phyloP scores from a whole-genome alignment of 2,797 vertebrate species.

The Pangasius djambal region DNA sequence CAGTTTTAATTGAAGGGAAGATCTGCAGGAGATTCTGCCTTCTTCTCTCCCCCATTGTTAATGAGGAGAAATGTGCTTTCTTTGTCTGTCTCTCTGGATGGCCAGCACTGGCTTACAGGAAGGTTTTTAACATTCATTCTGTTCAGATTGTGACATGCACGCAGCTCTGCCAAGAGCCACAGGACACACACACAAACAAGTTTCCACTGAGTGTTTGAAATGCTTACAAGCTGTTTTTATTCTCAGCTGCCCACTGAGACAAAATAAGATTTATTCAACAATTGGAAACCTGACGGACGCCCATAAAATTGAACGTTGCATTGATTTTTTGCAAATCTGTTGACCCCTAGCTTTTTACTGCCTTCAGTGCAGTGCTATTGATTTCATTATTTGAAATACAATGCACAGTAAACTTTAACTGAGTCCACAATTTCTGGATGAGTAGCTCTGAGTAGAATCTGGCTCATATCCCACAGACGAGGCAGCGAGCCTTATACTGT shows the following conservation, averaged over 20 bases:
- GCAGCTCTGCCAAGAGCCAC: constrained; percentile 27
- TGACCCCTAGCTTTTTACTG: constrained; percentile 31
- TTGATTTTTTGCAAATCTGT: constrained; percentile 48
- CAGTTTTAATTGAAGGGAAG: constrained; percentile 38
- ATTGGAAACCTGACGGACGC: constrained; percentile 37
- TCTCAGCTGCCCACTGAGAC: constrained; percentile 17
- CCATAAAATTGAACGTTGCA: constrained; percentile 41
- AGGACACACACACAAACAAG: constrained; percentile 20
- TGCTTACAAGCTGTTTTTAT: constrained; percentile 41
- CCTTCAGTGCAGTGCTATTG: constrained; percentile 15
- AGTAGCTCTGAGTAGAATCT: constrained; percentile 36
- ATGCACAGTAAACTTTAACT: constrained; percentile 48
- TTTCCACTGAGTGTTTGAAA: constrained; percentile 13
- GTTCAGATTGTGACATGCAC: constrained; percentile 28
- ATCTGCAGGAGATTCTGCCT: constrained; percentile 15
- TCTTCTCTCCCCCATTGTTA: constrained; percentile 17
- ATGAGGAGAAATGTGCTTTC: constrained; percentile 9
- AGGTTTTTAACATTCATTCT: constrained; percentile 21
- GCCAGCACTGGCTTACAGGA: neutral
- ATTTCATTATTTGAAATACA: constrained; percentile 50
- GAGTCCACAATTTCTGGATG: constrained; percentile 40
- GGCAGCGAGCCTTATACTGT: neutral
- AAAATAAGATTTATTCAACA: constrained; percentile 36
- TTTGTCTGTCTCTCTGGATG: constrained; percentile 26
- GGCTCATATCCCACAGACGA: neutral